Conservation (phyloP, 2,888 invertebrate species). For the Octodonta nipae region DNA sequence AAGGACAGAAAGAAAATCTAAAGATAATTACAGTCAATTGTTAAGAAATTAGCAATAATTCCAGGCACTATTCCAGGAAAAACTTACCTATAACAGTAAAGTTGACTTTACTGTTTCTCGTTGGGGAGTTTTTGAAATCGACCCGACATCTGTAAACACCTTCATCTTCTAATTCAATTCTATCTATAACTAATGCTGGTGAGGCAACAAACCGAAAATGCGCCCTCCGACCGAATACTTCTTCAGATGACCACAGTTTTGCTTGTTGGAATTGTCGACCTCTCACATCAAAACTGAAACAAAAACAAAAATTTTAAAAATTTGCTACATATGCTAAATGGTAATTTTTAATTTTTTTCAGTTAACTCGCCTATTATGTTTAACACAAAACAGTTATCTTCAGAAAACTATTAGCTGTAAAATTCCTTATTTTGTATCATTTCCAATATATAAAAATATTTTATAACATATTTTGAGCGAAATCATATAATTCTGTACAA, state of each 20-base stretch:
- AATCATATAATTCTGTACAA: too few relatives aligned
- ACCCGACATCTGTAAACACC: constrained; percentile 61
- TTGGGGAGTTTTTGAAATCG: constrained; percentile 61
- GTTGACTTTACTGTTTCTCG: constrained; percentile 59
- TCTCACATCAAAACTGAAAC: constrained; percentile 47
- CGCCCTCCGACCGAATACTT: constrained; percentile 43
- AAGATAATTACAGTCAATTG: not conserved
- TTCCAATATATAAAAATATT: too few relatives aligned
- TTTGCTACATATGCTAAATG: constrained; percentile 7
- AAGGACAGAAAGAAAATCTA: not conserved
- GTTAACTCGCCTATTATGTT: too few relatives aligned
- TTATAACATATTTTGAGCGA: too few relatives aligned
- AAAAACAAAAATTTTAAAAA: constrained; percentile 20
- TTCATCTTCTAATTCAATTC: constrained; percentile 47
- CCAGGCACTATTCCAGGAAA: not conserved
- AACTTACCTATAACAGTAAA: constrained; percentile 60
- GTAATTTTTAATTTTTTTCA: too few relatives aligned
- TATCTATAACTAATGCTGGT: constrained; percentile 47
- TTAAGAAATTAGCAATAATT: not conserved
- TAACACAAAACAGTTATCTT: too few relatives aligned
- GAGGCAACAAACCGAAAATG: constrained; percentile 42
- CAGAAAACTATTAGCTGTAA: too few relatives aligned
- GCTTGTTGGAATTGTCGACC: constrained; percentile 42
- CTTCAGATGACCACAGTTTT: constrained; percentile 45
- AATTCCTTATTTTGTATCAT: too few relatives aligned